Percentiles rank a stretch among this genome's conserved stretches.
phyloP scores from a whole-genome alignment of 2,797 vertebrate genomes.

The Eremophila alpestris region DNA sequence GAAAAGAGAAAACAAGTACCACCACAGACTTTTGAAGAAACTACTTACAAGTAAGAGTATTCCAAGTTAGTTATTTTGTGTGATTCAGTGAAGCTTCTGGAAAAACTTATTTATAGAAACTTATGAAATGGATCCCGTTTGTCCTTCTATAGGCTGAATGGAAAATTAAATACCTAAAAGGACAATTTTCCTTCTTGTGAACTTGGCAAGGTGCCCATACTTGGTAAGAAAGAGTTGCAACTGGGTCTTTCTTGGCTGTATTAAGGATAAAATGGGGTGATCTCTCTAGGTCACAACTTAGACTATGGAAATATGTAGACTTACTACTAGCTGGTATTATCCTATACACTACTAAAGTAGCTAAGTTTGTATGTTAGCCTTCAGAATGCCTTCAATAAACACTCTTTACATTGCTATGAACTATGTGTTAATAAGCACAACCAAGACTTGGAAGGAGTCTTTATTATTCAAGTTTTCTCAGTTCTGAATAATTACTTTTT shows the following conservation, averaged over 20 bases:
- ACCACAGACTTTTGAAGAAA: neutral
- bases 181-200: neutral
- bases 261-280: neutral
- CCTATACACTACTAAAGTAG: neutral
- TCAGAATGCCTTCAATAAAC: neutral
- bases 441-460: neutral
- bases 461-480: neutral
- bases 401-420: neutral
- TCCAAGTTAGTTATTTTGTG: neutral
- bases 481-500: neutral
- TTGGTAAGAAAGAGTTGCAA: neutral
- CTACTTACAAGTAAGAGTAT: neutral
- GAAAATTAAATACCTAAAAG: neutral
- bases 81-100: neutral
- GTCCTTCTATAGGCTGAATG: neutral
- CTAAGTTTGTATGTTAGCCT: neutral
- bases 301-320: neutral
- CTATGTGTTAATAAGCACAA: neutral
- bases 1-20: neutral
- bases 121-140: neutral
- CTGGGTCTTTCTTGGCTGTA: neutral
- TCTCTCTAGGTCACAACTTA: neutral
- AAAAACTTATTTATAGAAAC: neutral
- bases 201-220: neutral
- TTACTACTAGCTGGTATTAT: neutral